Evolutionary conservation across 2,888 invertebrate species (phyloP).

Genomic region (Acanthosoma haemorrhoidale): DNA sequence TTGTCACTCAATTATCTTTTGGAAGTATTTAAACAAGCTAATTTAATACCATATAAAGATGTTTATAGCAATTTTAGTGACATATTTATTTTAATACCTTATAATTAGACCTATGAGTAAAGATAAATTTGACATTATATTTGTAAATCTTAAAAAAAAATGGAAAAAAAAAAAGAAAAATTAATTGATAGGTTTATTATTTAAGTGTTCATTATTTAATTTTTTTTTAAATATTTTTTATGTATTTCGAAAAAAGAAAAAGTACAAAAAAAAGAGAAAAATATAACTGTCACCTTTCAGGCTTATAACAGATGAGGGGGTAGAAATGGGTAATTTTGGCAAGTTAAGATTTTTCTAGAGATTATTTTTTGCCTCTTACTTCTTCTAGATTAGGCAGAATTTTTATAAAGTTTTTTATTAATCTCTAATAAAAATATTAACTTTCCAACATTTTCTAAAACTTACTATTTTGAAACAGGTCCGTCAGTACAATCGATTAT

Average conservation of each 20-base stretch:
- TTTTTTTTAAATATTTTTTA: conserved; percentile 16
- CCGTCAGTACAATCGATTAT: conserved; percentile 14
- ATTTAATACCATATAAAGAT: not conserved
- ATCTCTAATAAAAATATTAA: conserved; percentile 12
- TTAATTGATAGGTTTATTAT: conserved; percentile 9
- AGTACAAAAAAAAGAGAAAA: not conserved
- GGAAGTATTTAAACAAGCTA: conserved; percentile 4
- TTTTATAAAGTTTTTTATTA: too few relatives aligned
- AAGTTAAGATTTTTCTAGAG: conserved; percentile 3
- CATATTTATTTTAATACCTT: conserved; percentile 25
- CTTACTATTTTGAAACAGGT: conserved; percentile 10
- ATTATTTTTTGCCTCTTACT: too few relatives aligned
- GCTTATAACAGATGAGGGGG: not conserved
- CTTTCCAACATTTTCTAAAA: not conserved
- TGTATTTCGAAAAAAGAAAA: not conserved
- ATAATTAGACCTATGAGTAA: conserved; percentile 17
- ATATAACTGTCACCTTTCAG: not conserved
- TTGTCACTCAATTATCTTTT: not conserved
- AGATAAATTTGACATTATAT: conserved; percentile 26
- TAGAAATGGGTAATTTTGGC: not conserved
- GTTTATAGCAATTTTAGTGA: conserved; percentile 17
- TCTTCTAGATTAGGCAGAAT: too few relatives aligned
- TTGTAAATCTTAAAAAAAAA: conserved; percentile 17
- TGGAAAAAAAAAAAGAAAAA: not conserved
- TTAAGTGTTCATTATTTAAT: conserved; percentile 14